These are phyloP conservation scores for Euphonia xanthogaster DNA, from an alignment of 2,797 vertebrate genomes.

Conservation along the genomic window DNA sequence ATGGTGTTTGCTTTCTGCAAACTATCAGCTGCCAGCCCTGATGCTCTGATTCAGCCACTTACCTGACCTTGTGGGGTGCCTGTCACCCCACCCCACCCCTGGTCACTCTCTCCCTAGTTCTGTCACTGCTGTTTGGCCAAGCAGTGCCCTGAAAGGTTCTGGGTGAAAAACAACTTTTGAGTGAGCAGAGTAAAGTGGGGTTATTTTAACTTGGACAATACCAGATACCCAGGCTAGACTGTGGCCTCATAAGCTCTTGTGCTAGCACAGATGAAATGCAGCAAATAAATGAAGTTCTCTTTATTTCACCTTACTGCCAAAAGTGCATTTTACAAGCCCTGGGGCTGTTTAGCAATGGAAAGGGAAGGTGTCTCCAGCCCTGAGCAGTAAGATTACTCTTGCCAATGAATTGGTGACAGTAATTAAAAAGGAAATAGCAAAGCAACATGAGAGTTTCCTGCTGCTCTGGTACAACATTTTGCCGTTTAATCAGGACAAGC, in stretches of 20 bases:
- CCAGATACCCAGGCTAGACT: not conserved
- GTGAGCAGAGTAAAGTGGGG: not conserved
- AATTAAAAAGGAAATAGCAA: constrained; percentile 48
- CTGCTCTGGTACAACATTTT: not conserved
- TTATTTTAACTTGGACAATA: not conserved
- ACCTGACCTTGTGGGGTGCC: no score
- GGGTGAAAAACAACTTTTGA: not conserved
- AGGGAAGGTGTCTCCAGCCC: not conserved
- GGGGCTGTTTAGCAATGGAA: not conserved
- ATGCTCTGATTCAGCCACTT: not conserved
- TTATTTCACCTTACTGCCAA: constrained; percentile 9
- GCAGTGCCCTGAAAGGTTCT: not conserved
- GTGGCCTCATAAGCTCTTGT: not conserved
- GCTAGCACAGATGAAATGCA: not conserved
- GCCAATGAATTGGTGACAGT: constrained; percentile 17
- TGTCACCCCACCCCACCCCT: not conserved
- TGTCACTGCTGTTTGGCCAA: not conserved
- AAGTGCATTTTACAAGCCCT: not conserved
- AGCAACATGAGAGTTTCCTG: not conserved
- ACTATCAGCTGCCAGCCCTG: not conserved
- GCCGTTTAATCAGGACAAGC: not conserved
- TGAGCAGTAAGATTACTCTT: not conserved
- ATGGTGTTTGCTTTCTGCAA: not conserved
- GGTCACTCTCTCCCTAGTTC: not conserved
- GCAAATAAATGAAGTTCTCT: constrained; percentile 20